Evolutionary conservation across 2,888 invertebrate genomes (phyloP).

Genomic region (Podotricha telesiphe): DNA sequence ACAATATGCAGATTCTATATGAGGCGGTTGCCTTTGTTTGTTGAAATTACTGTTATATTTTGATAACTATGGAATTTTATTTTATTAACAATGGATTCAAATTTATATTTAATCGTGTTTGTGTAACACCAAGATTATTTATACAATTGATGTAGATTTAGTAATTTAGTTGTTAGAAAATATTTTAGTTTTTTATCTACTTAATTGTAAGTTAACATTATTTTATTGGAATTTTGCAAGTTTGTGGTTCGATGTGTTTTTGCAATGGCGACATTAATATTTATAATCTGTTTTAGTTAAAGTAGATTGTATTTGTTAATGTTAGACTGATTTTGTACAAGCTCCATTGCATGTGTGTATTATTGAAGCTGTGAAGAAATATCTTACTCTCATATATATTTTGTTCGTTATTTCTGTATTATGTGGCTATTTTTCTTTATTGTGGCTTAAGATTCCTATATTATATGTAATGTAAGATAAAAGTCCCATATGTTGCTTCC

Average conservation of each 20-base stretch:
- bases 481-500: conserved; percentile 78
- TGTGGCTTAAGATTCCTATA: conserved; percentile 46
- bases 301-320: conserved; percentile 61
- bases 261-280: conserved; percentile 58
- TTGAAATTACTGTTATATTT: conserved; percentile 50
- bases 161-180: conserved; percentile 24
- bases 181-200: conserved; percentile 22
- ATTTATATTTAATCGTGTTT: conserved; percentile 29
- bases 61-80: conserved; percentile 50
- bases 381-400: conserved; percentile 31
- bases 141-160: conserved; percentile 41
- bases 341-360: conserved; percentile 28
- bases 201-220: conserved; percentile 38
- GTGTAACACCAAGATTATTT: conserved; percentile 40
- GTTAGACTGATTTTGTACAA: conserved; percentile 59
- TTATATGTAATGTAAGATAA: conserved; percentile 44
- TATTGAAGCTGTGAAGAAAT: conserved; percentile 35
- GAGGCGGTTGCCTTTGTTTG: conserved; percentile 44
- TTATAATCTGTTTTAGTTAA: conserved; percentile 54
- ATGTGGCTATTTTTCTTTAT: conserved; percentile 49
- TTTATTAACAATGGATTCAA: conserved; percentile 44
- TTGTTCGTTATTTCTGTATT: conserved; percentile 34
- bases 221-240: conserved; percentile 45
- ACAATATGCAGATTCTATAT: conserved; percentile 52
- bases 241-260: conserved; percentile 16